These are phyloP conservation scores for Orthonevra nobilis DNA, from an alignment of 2,888 invertebrate species.

Conservation along the genomic window DNA sequence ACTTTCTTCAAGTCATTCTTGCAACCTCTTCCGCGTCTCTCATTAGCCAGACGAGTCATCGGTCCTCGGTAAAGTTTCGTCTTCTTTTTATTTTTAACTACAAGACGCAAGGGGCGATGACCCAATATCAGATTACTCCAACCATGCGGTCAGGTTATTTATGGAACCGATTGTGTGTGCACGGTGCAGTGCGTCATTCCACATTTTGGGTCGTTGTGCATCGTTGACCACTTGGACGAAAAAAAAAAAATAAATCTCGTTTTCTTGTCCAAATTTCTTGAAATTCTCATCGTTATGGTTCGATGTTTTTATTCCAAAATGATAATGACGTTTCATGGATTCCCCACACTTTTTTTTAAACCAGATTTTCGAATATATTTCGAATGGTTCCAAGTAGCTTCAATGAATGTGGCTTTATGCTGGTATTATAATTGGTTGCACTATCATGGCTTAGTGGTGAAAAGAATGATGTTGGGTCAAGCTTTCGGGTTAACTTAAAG, in stretches of 20 bases:
- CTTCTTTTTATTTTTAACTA: not conserved
- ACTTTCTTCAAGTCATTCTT: no score
- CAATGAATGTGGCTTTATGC: not conserved
- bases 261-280: not conserved
- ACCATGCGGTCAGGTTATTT: constrained; percentile 56
- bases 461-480: not conserved
- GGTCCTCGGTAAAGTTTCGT: not conserved
- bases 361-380: constrained; percentile 25
- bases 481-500: constrained; percentile 8
- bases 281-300: constrained; percentile 3
- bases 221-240: constrained; percentile 18
- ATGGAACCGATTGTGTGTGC: constrained; percentile 38
- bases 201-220: constrained; percentile 34
- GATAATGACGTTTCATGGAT: constrained; percentile 20
- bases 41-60: constrained; percentile 21
- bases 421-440: constrained; percentile 4
- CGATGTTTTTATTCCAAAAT: no score
- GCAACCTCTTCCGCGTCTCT: no score
- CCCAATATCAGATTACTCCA: constrained; percentile 64
- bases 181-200: constrained; percentile 40
- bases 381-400: not conserved
- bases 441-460: not conserved
- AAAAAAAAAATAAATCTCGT: no score
- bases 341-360: constrained; percentile 11
- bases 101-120: constrained; percentile 41